Evolutionary conservation across 2,797 vertebrate species (phyloP).

Genomic region (Nasua narica): DNA sequence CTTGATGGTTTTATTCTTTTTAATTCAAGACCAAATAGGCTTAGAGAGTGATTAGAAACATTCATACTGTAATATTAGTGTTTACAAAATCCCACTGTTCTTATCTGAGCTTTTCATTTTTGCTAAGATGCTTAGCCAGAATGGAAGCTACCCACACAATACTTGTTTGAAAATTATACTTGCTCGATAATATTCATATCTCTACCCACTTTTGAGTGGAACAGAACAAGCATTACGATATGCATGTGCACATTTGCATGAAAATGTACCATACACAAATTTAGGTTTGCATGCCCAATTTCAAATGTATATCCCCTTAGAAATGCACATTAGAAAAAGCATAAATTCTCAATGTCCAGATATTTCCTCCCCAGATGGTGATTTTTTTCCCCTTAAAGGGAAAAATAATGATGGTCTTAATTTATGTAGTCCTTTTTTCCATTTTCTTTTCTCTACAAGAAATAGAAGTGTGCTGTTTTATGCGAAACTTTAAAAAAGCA

Average conservation of each 20-base stretch:
- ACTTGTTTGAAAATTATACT: constrained; percentile 54
- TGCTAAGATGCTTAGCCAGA: constrained; percentile 47
- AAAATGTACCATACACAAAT: constrained; percentile 36
- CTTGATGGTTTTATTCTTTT: constrained; percentile 8
- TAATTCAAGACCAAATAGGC: constrained; percentile 22
- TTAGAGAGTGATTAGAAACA: constrained; percentile 47
- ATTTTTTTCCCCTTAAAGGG: background rate
- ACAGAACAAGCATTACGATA: constrained; percentile 25
- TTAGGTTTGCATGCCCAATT: constrained; percentile 13
- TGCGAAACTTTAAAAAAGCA: background rate
- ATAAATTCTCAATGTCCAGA: background rate
- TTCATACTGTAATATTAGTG: constrained; percentile 42
- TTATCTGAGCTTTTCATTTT: constrained; percentile 59
- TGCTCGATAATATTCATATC: constrained; percentile 49
- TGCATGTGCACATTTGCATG: constrained; percentile 42
- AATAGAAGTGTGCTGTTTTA: background rate
- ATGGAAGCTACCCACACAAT: constrained; percentile 65
- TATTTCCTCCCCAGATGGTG: background rate
- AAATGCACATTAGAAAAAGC: constrained; percentile 13
- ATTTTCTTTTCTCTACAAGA: constrained; percentile 1
- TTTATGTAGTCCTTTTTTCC: background rate
- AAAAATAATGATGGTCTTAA: background rate
- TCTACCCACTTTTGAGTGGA: constrained; percentile 41
- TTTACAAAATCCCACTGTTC: constrained; percentile 53
- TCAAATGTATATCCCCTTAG: background rate